Evolutionary conservation across 2,888 invertebrate species (phyloP).

Genomic region (Ochropacha duplaris): DNA sequence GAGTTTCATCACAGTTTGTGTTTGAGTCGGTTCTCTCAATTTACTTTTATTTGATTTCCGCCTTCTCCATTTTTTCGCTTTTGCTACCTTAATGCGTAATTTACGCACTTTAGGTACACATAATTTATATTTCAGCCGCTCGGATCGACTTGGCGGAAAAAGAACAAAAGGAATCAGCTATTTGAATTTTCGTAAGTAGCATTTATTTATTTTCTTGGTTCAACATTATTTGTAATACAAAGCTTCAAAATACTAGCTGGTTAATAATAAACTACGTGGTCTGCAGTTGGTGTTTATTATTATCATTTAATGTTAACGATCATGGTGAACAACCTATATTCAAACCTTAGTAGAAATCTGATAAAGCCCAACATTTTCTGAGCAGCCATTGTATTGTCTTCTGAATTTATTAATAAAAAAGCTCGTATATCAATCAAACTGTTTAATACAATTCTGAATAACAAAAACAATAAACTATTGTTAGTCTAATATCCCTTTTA

Average conservation of each 20-base stretch:
- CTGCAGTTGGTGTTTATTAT: too few relatives aligned
- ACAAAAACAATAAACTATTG: constrained; percentile 31
- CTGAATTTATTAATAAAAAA: constrained; percentile 15
- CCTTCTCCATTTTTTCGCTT: constrained; percentile 1
- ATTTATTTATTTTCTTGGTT: neutral
- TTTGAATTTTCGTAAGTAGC: neutral
- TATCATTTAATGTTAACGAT: too few relatives aligned
- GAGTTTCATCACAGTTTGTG: neutral
- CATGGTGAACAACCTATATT: too few relatives aligned
- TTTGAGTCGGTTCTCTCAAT: neutral
- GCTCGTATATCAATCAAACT: constrained; percentile 27
- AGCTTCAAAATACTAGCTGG: neutral
- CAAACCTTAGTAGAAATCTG: too few relatives aligned
- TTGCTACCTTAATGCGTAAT: constrained; percentile 1
- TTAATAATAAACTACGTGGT: too few relatives aligned
- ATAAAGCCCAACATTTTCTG: too few relatives aligned
- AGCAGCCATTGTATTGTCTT: too few relatives aligned
- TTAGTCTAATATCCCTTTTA: constrained; percentile 75
- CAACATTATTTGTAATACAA: neutral
- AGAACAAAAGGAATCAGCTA: constrained; percentile 1
- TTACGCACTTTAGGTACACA: constrained; percentile 5
- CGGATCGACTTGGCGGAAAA: neutral
- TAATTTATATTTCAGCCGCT: constrained; percentile 1
- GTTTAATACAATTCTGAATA: constrained; percentile 50
- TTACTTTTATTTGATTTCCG: neutral